Evolutionary conservation across 2,888 invertebrate species (phyloP).

Genomic region (Amaurobius ferox): DNA sequence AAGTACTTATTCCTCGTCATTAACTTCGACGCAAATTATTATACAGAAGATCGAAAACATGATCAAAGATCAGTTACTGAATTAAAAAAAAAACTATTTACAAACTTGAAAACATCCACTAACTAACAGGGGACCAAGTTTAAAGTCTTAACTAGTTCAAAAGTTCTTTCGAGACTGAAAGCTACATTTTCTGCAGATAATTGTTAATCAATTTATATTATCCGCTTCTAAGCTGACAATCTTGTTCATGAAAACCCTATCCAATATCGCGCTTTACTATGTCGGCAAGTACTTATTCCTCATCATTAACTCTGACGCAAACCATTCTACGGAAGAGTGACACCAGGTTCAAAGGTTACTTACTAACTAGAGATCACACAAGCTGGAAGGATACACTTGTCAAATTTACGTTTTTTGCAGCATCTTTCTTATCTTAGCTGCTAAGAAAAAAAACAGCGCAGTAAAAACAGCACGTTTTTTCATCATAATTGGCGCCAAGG

Average conservation of each 20-base stretch:
- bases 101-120: too few species aligned
- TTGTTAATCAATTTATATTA: too few species aligned
- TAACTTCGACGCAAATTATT: slow-evolving; percentile 55
- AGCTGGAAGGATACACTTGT: slow-evolving; percentile 4
- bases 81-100: too few species aligned
- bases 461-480: slow-evolving; percentile 32
- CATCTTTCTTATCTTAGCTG: slow-evolving; percentile 32
- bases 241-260: not conserved
- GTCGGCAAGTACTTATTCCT: slow-evolving; percentile 24
- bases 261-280: not conserved
- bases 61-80: slow-evolving; percentile 1
- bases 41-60: not conserved
- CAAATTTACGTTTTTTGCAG: not conserved
- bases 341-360: not conserved
- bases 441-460: slow-evolving; percentile 42
- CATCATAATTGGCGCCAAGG: slow-evolving; percentile 37
- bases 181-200: too few species aligned
- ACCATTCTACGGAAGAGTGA: slow-evolving; percentile 23
- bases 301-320: slow-evolving; percentile 59
- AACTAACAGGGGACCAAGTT: too few species aligned
- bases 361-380: slow-evolving; percentile 9
- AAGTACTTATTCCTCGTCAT: slow-evolving; percentile 42
- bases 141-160: too few species aligned
- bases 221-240: too few species aligned
- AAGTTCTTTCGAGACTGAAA: too few species aligned